Conservation (phyloP, 2,113 vertebrate genomes). For the Fregetta grallaria region DNA sequence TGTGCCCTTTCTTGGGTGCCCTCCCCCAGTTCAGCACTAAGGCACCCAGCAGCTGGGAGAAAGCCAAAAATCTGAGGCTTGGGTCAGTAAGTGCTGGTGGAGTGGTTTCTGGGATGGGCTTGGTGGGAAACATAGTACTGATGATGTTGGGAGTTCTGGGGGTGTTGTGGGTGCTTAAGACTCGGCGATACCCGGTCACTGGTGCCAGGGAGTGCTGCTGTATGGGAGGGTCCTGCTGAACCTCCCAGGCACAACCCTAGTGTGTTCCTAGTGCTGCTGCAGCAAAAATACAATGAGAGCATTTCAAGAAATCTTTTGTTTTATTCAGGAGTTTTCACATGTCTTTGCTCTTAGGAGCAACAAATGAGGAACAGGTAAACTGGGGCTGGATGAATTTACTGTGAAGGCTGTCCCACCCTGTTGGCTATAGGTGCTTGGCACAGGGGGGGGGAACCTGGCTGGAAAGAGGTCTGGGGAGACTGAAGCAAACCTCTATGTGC, state of each 20-base stretch:
- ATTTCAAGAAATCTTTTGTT: neutral
- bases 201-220: neutral
- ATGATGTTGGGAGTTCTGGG: neutral
- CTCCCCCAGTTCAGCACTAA: neutral
- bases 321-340: neutral
- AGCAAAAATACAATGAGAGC: neutral
- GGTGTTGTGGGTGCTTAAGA: neutral
- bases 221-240: neutral
- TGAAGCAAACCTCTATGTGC: neutral
- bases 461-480: neutral
- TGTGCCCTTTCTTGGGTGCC: neutral
- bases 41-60: no score
- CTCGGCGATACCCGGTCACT: no score
- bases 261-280: neutral
- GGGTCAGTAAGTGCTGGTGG: neutral
- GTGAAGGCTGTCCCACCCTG: neutral
- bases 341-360: neutral
- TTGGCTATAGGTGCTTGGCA: neutral
- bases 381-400: neutral
- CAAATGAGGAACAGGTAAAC: neutral
- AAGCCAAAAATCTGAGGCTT: neutral
- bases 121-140: neutral
- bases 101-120: neutral
- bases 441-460: neutral
- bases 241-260: neutral